These are phyloP conservation scores for Kryptolebias marmoratus DNA, from an alignment of 2,113 vertebrate species.

Conservation along the genomic window DNA sequence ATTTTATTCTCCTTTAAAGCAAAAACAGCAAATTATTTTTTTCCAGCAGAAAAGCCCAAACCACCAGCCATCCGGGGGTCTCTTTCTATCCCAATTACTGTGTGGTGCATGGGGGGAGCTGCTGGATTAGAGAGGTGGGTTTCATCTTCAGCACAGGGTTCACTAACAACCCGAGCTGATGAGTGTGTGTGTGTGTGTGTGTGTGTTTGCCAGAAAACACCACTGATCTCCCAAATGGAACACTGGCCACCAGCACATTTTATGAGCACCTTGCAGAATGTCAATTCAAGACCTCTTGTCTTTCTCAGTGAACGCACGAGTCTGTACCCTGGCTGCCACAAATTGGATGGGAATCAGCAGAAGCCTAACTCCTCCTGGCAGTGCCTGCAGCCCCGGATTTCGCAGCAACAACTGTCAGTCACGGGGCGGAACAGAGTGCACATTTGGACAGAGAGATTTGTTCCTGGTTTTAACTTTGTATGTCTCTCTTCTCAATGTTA, in stretches of 20 bases:
- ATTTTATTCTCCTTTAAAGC: constrained; percentile 33
- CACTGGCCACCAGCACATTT: constrained; percentile 38
- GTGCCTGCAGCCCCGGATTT: constrained; percentile 62
- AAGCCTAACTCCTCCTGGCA: constrained; percentile 72
- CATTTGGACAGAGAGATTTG: constrained; percentile 51
- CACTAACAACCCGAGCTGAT: constrained; percentile 27
- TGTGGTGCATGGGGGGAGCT: constrained; percentile 7
- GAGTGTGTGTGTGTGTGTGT: neutral
- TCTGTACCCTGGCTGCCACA: constrained; percentile 60
- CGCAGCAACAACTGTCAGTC: constrained; percentile 64
- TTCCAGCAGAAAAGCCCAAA: constrained; percentile 32
- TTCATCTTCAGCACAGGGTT: constrained; percentile 46
- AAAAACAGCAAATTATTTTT: constrained; percentile 51
- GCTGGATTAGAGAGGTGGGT: constrained; percentile 36
- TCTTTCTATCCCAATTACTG: constrained; percentile 52
- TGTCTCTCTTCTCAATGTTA: constrained; percentile 42
- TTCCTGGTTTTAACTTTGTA: constrained; percentile 65
- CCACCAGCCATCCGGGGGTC: constrained; percentile 18
- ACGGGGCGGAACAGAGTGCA: constrained; percentile 46
- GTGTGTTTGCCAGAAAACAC: constrained; percentile 49
- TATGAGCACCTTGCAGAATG: constrained; percentile 57
- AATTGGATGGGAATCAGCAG: constrained; percentile 74
- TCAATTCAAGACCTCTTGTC: constrained; percentile 68
- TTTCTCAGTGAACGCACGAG: constrained; percentile 60
- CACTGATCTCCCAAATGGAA: constrained; percentile 61